Evolutionary conservation across 2,888 invertebrate species (phyloP).

Genomic region (Chrysomela aeneicollis): DNA sequence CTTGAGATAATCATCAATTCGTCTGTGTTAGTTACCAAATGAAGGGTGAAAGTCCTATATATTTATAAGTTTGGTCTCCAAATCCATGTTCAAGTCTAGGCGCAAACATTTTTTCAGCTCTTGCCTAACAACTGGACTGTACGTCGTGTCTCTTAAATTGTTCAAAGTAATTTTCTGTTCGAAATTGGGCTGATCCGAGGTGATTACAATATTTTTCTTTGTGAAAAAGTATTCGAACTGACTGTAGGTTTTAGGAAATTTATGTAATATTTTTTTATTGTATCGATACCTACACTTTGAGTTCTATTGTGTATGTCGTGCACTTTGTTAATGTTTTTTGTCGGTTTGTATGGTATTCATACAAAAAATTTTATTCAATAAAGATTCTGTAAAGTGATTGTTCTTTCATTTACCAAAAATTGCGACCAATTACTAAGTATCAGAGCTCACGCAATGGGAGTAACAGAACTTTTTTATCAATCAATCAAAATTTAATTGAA

Average conservation of each 20-base stretch:
- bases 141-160: no score
- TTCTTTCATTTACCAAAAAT: background rate
- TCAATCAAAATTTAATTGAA: no score
- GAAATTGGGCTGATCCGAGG: slow-evolving; percentile 5
- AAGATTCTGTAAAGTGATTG: slow-evolving; percentile 1
- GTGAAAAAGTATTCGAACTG: slow-evolving; percentile 42
- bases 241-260: slow-evolving; percentile 39
- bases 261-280: background rate
- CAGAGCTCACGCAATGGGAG: no score
- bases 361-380: slow-evolving; percentile 19
- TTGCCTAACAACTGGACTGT: no score
- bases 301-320: slow-evolving; percentile 23
- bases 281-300: background rate
- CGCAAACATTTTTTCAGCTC: no score
- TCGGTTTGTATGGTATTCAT: slow-evolving; percentile 22
- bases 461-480: no score
- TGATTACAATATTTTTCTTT: slow-evolving; percentile 33
- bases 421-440: no score
- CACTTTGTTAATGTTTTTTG: slow-evolving; percentile 46
- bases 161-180: slow-evolving; percentile 34
- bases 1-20: no score
- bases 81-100: no score
- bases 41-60: no score
- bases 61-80: no score
- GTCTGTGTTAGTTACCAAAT: no score